Evolutionary conservation across 2,797 vertebrate genomes (phyloP).

Genomic region (Poeciliopsis turneri): DNA sequence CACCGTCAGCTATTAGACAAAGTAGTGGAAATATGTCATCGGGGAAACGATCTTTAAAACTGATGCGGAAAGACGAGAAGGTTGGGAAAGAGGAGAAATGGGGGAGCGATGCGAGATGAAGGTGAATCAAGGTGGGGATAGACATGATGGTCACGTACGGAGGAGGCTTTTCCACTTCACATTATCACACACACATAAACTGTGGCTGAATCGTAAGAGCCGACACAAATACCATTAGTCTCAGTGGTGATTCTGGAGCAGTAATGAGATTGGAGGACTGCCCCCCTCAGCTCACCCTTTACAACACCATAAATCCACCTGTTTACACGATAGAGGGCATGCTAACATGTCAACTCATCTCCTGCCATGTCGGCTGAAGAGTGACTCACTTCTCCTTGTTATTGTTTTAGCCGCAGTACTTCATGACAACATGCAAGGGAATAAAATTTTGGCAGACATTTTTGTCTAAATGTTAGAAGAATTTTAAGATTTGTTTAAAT

Average conservation of each 20-base stretch:
- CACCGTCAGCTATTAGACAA: constrained; percentile 52
- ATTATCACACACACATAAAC: constrained; percentile 33
- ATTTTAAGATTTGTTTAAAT: not conserved
- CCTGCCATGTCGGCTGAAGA: constrained; percentile 1
- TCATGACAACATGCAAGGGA: not conserved
- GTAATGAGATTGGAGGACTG: constrained; percentile 75
- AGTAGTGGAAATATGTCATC: constrained; percentile 61
- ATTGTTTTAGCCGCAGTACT: not conserved
- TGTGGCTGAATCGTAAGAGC: constrained; percentile 52
- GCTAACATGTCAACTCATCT: constrained; percentile 39
- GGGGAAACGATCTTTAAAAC: constrained; percentile 55
- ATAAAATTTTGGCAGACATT: not conserved
- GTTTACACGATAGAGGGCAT: constrained; percentile 49
- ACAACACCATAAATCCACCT: constrained; percentile 56
- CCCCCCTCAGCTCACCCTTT: constrained; percentile 48
- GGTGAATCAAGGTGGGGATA: constrained; percentile 84
- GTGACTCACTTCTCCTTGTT: constrained; percentile 5
- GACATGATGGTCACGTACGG: constrained; percentile 80
- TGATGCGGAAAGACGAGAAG: constrained; percentile 53
- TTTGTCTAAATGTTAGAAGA: not conserved
- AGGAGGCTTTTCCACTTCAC: constrained; percentile 56
- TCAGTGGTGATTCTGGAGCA: constrained; percentile 56
- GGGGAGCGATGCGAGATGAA: constrained; percentile 71
- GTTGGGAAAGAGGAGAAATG: constrained; percentile 28
- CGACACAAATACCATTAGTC: constrained; percentile 61